Evolutionary conservation across 2,888 invertebrate genomes (phyloP), one percentile per base, ranked within the genome.

Genomic region (Blastobasis adustella): DNA sequence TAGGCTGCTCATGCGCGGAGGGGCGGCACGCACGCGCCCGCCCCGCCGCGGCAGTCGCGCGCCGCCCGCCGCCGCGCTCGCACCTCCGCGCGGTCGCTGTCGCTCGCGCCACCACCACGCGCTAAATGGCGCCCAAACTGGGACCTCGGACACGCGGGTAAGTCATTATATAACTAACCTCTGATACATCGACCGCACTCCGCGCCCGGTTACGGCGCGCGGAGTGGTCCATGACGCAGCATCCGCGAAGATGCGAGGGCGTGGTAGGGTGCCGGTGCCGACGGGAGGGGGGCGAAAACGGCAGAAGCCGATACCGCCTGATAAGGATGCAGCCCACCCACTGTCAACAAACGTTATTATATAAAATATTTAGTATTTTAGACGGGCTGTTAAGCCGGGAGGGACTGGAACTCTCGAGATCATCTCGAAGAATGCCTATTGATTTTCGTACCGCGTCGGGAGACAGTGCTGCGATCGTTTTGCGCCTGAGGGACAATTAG

Each of bases 291-390:
- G 63, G 54, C 72, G 66, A 77, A 72, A 77, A 76, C 77, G 80
- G 75, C 76, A 76, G 73, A 70, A 69, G 71, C 69, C 76, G 75
- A 79, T 75, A 75, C 69, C 76, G 71, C 71, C 73, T 85, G 86
- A 86, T 84, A 84, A 83, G 73, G 73, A 63, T 79, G 75, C 79
- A 74, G 75, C 71, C 71, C 67, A 65, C 66, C 69, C 67, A 75
- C 78, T 84, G 82, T 87, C 87, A 86, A 85, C 84, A 86, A 86
- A 85, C 81, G 69, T 67, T 64, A 73, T 79, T 77, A 73, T 65
- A 72, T 75, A 76, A 75, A 75, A 60, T 57, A 53, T 54, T 61
- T 53, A 58, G 55, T 53, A 59, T 54, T 63, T 57, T 50, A 58
- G 60, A 59, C 51, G 54, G 57, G 51, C 56, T 62, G 57, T 60